phyloP scores from a whole-genome alignment of 2,888 invertebrate genomes.

The Blastobasis lacticolella region DNA sequence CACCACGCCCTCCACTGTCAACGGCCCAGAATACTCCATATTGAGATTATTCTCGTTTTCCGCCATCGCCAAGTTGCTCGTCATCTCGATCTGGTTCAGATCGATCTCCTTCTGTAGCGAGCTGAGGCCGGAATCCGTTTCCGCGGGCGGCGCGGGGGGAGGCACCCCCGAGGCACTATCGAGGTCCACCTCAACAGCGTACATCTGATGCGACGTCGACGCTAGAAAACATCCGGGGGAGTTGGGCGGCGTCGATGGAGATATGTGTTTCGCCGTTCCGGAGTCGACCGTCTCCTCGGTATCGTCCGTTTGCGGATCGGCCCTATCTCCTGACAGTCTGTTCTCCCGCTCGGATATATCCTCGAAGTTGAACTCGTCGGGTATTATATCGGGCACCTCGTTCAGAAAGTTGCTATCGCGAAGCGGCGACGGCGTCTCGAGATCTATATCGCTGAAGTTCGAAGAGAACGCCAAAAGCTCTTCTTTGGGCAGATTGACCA shows the following conservation, averaged over 20 bases:
- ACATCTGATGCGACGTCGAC: conserved; percentile 52
- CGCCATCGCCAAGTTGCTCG: conserved; percentile 63
- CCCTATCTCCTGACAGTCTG: conserved; percentile 29
- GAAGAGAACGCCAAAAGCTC: conserved; percentile 70
- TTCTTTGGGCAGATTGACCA: conserved; percentile 57
- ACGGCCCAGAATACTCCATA: conserved; percentile 62
- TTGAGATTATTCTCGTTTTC: conserved; percentile 71
- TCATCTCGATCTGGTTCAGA: conserved; percentile 58
- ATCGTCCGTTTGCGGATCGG: conserved; percentile 22
- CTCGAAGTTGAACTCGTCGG: conserved; percentile 48
- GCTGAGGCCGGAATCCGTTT: conserved; percentile 23
- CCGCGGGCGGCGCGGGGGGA: conserved; percentile 10
- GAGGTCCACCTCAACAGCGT: conserved; percentile 52
- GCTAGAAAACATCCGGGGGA: conserved; percentile 58
- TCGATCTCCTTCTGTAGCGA: conserved; percentile 42
- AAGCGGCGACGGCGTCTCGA: conserved; percentile 62
- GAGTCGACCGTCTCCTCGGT: conserved; percentile 43
- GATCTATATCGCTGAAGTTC: conserved; percentile 67
- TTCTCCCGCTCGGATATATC: conserved; percentile 41
- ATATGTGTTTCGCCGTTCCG: conserved; percentile 48
- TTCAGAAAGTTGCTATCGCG: conserved; percentile 62
- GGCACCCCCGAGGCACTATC: conserved; percentile 19
- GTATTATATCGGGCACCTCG: conserved; percentile 60
- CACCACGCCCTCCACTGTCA: conserved; percentile 47
- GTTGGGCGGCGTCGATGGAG: conserved; percentile 60